A percentile compares a stretch with the other conserved stretches of the same genome.
Evolutionary conservation across 2,888 invertebrate species (phyloP).

Genomic region (Cecidostiba fungosa): DNA sequence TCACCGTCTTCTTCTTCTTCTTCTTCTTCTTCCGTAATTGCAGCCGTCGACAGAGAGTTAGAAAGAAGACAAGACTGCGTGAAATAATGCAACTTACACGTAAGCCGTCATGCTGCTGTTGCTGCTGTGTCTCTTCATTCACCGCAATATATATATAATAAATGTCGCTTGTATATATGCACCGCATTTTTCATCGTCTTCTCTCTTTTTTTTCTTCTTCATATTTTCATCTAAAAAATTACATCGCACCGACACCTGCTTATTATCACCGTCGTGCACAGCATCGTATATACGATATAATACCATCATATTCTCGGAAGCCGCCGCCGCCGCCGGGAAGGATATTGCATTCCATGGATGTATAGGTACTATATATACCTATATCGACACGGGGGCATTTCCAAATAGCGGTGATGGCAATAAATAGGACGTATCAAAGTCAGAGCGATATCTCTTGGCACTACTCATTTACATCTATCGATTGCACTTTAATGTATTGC

Average conservation of each 20-base stretch:
- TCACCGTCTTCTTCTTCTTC: background rate
- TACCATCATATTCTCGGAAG: too few relatives aligned
- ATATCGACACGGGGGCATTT: background rate
- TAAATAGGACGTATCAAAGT: background rate
- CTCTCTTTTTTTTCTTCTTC: background rate
- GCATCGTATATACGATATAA: background rate
- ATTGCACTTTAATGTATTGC: slow-evolving; percentile 2
- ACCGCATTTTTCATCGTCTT: background rate
- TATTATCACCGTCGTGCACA: background rate
- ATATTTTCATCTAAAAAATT: too few relatives aligned
- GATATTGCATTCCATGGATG: background rate
- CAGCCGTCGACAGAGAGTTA: background rate
- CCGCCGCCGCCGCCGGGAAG: background rate
- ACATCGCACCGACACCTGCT: background rate
- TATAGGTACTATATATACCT: background rate
- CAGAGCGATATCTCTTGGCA: background rate
- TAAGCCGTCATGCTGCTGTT: background rate
- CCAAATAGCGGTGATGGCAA: background rate
- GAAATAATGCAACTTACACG: slow-evolving; percentile 24
- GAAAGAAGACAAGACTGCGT: background rate
- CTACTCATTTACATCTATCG: slow-evolving; percentile 11
- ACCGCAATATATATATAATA: background rate
- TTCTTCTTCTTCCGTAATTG: background rate
- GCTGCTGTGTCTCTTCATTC: background rate
- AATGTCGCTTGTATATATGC: background rate